Evolutionary conservation across 2,888 invertebrate species (phyloP).

Genomic region (Euplexia lucipara): DNA sequence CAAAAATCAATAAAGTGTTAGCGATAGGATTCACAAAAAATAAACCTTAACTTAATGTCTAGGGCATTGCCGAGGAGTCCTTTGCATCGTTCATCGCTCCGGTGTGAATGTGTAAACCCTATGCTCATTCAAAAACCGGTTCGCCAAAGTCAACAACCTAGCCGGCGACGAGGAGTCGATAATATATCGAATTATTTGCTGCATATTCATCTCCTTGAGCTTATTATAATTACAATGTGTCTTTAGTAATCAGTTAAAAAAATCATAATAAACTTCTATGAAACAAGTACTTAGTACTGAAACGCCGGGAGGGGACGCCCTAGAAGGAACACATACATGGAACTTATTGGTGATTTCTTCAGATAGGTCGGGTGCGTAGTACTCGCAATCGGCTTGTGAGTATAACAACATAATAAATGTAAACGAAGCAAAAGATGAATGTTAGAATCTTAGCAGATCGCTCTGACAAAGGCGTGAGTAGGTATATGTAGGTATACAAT

Average conservation of each 20-base stretch:
- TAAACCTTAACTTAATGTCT: slow-evolving; percentile 1
- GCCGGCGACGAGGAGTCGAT: not conserved
- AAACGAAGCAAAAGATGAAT: too few species aligned
- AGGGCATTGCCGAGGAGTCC: slow-evolving; percentile 30
- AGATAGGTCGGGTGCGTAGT: too few species aligned
- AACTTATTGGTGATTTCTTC: too few species aligned
- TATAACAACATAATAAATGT: too few species aligned
- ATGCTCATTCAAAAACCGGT: slow-evolving; percentile 45
- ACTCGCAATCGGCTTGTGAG: too few species aligned
- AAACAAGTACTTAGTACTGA: too few species aligned
- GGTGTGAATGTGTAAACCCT: slow-evolving; percentile 17
- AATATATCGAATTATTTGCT: slow-evolving; percentile 14
- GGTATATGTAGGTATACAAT: too few species aligned
- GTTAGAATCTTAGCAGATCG: too few species aligned
- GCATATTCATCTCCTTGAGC: slow-evolving; percentile 9
- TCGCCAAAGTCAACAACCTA: slow-evolving; percentile 51
- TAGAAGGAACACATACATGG: too few species aligned
- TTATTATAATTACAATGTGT: too few species aligned
- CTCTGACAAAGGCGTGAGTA: too few species aligned
- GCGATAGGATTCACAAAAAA: slow-evolving; percentile 7
- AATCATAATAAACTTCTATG: not conserved
- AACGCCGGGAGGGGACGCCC: too few species aligned
- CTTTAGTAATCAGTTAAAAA: not conserved
- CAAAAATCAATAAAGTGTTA: not conserved
- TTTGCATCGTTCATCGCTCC: slow-evolving; percentile 49